Evolutionary conservation across 2,797 vertebrate species (phyloP), one percentile per base, ranked within the genome.

Genomic region (Betta splendens): DNA sequence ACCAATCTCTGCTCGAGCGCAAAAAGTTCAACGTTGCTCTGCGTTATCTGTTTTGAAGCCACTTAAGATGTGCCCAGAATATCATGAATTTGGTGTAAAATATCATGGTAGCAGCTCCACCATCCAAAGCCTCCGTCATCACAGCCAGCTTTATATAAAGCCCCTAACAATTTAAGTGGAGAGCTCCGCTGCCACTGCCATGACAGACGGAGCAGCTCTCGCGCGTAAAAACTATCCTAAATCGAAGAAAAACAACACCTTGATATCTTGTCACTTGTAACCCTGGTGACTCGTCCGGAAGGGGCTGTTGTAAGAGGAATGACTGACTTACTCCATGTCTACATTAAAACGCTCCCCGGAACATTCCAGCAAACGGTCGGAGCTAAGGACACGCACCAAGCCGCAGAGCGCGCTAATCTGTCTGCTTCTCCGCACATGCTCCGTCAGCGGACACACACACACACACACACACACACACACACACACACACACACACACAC

Each of bases 381-480:
- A 36, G 17, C n/a, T 32, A 42, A 39, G 16, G 20, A 66, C 43
- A 13, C 33, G 9, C 35, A 28, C 22, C 37, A 33, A 18, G 6
- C 31, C 1, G 39, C 11, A 42, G 13, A 38, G 48, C 23, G 31
- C 32, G 11, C n/a, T 78, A 70, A 81, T 75, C 78, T 51, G 21
- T 5, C 15, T 22, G 36, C n/a, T 53, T 63, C 26, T 53, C 52
- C 60, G 78, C 64, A 42, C 70, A 74, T 74, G 67, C 63, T 43
- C 54, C 0, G 56, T 46, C 36, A 29, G 23, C 13, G 37, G 10
- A 12, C 2, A 1, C 17, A 12, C 38, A 23, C 49, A 23, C 7
- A n/a, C 63, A 20, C 36, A 3, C 48, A 10, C 44, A 17, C 47
- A 20, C 47, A 3, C 45, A 18, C 40, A 31, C 25, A 35, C 26